Percentiles rank a stretch among this genome's conserved stretches.
These are phyloP conservation scores for Malacoraja senta DNA, from an alignment of 2,797 vertebrate species.

Conservation along the genomic window DNA sequence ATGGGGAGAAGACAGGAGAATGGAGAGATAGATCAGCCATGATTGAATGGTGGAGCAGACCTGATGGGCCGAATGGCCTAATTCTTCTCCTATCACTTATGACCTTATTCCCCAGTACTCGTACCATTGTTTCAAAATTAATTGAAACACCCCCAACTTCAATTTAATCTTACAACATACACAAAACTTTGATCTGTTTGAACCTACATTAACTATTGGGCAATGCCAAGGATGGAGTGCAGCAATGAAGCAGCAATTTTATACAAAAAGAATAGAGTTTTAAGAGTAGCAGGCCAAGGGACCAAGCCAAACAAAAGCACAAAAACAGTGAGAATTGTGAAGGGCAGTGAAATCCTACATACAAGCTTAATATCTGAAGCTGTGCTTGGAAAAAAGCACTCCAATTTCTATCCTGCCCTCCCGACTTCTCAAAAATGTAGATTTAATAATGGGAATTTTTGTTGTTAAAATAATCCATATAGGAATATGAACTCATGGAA, in stretches of 20 bases:
- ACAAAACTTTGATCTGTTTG: no score
- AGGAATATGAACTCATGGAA: background rate
- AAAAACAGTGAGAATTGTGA: background rate
- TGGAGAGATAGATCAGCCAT: no score
- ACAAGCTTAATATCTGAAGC: background rate
- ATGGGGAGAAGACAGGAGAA: no score
- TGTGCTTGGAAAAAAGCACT: background rate
- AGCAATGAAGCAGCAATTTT: background rate
- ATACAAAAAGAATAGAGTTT: background rate
- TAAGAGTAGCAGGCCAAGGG: background rate
- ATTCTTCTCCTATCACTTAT: no score
- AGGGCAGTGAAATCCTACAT: background rate
- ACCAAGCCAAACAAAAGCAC: background rate
- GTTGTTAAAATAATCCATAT: background rate
- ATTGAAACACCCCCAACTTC: no score
- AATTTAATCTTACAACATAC: no score
- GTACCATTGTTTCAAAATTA: no score
- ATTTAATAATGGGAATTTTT: background rate
- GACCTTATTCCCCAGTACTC: no score
- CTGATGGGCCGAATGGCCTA: no score
- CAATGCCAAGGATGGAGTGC: no score
- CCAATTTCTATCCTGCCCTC: background rate
- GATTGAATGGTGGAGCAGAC: no score
- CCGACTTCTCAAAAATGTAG: background rate
- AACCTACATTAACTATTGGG: no score